Percentiles rank a stretch among this genome's conserved stretches.
Conservation (phyloP, 2,113 vertebrate species). For the Strix uralensis region DNA sequence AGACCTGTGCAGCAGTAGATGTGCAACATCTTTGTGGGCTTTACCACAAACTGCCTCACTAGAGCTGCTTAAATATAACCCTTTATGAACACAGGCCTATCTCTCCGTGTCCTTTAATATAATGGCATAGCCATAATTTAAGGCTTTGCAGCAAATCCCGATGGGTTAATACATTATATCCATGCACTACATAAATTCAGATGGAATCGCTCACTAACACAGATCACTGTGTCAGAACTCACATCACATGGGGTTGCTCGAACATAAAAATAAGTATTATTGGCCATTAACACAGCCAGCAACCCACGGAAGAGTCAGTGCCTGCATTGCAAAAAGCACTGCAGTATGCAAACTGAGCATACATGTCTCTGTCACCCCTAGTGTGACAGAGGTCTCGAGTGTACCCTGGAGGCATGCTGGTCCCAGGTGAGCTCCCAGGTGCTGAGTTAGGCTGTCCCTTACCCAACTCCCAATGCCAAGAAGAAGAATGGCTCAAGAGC, state of each 20-base stretch:
- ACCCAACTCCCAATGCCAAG: background rate
- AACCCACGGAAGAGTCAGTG: background rate
- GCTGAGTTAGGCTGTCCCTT: background rate
- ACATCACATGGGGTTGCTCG: fast-evolving
- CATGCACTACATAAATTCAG: background rate
- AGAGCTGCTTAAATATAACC: background rate
- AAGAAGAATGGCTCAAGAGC: background rate
- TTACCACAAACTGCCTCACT: background rate
- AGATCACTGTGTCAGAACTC: background rate
- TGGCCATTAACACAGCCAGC: background rate
- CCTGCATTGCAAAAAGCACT: background rate
- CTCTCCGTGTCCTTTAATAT: background rate
- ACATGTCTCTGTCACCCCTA: background rate
- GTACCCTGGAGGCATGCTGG: background rate
- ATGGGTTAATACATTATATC: background rate
- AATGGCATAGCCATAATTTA: background rate
- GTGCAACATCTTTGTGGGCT: background rate
- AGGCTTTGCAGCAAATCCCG: background rate
- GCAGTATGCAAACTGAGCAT: background rate
- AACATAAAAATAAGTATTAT: background rate
- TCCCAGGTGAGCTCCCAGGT: fast-evolving
- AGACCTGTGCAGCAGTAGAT: background rate
- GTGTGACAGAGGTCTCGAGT: background rate
- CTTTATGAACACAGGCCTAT: background rate
- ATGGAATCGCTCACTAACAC: background rate